phyloP scores from a whole-genome alignment of 2,113 vertebrate genomes.

The Ancistrus triradiatus region DNA sequence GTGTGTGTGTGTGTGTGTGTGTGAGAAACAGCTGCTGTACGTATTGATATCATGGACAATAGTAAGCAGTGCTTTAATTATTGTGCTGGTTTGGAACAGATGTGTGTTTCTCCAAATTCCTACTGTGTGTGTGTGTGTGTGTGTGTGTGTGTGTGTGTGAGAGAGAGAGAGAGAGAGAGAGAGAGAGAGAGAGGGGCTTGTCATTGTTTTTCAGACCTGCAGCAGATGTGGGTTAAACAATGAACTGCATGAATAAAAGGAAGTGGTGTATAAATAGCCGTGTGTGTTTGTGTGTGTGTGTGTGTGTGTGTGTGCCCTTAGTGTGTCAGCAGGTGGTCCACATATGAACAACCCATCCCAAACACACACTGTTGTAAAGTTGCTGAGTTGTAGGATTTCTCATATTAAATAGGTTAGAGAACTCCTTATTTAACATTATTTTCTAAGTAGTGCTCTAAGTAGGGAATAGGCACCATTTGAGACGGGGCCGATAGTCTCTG shows the following conservation, averaged over 20 bases:
- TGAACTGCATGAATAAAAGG: constrained; percentile 78
- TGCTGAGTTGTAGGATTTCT: too few species aligned
- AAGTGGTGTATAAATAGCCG: constrained; percentile 73
- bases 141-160: constrained; percentile 38
- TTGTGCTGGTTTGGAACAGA: constrained; percentile 3
- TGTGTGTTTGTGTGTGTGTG: constrained; percentile 53
- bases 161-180: constrained; percentile 13
- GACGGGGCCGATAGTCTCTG: too few species aligned
- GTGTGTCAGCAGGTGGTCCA: constrained; percentile 6
- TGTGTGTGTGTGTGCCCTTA: constrained; percentile 28
- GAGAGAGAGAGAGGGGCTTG: constrained; percentile 51
- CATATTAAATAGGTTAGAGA: too few species aligned
- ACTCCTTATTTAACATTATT: too few species aligned
- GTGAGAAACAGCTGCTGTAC: constrained; percentile 10
- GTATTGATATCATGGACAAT: constrained; percentile 1
- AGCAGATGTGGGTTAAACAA: constrained; percentile 79
- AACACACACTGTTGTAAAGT: neutral
- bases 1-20: constrained; percentile 8
- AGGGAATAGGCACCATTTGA: too few species aligned
- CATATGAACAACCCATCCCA: neutral
- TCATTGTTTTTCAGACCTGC: constrained; percentile 69
- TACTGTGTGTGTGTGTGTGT: constrained; percentile 7
- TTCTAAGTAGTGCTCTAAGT: too few species aligned
- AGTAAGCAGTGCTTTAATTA: neutral
- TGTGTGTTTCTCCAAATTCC: neutral